Evolutionary conservation across 1,140 invertebrate genomes (phyloP).

Genomic region (Papilio glaucus): DNA sequence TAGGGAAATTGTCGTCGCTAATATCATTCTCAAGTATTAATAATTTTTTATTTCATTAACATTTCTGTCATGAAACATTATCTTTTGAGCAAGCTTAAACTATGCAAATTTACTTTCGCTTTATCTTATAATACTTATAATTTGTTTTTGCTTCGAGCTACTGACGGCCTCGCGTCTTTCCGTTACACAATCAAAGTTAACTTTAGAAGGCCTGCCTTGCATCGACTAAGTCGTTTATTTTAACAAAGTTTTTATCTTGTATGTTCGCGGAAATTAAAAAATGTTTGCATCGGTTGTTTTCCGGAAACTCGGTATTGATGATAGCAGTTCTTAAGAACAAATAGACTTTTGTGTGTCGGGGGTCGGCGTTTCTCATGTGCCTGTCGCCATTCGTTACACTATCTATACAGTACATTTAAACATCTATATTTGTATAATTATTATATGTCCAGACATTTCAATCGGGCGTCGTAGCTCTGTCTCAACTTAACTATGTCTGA

Average conservation of each 20-base stretch:
- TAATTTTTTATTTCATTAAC: too few relatives aligned
- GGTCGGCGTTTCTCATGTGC: not conserved
- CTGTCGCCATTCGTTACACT: slow-evolving; percentile 24
- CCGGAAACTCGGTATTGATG: not conserved
- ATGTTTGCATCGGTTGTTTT: too few relatives aligned
- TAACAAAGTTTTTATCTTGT: not conserved
- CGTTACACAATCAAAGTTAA: not conserved
- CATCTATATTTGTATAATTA: not conserved
- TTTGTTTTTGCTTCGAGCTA: slow-evolving; percentile 28
- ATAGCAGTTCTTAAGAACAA: slow-evolving; percentile 6
- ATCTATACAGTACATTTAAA: slow-evolving; percentile 28
- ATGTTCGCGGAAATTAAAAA: too few relatives aligned
- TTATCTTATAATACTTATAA: not conserved
- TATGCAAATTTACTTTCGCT: not conserved
- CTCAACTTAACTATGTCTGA: not conserved
- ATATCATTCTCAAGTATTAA: too few relatives aligned
- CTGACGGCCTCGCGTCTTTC: not conserved
- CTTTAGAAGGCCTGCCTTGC: slow-evolving; percentile 31
- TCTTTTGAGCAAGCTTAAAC: not conserved
- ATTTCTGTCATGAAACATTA: not conserved
- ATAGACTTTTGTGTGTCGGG: not conserved
- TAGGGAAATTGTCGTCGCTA: too few relatives aligned
- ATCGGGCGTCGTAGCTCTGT: not conserved
- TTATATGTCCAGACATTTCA: slow-evolving; percentile 29
- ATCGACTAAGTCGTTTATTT: slow-evolving; percentile 22